Percentiles rank a stretch among this genome's conserved stretches.
phyloP scores from a whole-genome alignment of 2,888 invertebrate genomes.

The Junonia oenone region DNA sequence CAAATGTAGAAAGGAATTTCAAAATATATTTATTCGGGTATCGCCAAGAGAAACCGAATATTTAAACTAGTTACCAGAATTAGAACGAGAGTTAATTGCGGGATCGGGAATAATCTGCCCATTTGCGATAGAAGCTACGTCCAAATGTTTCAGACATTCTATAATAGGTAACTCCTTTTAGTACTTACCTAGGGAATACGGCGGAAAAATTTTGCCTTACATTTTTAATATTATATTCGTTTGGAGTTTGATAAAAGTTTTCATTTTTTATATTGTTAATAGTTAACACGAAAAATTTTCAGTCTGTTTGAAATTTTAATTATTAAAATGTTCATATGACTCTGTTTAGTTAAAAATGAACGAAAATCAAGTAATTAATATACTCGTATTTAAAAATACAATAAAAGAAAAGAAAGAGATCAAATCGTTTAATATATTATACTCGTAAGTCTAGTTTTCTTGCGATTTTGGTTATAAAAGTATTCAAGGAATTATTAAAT shows the following conservation, averaged over 20 bases:
- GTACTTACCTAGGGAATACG: background rate
- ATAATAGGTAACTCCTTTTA: constrained; percentile 3
- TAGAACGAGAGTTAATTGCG: constrained; percentile 41
- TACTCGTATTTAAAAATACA: no score
- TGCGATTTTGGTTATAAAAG: no score
- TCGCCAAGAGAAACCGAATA: background rate
- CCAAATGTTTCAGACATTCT: constrained; percentile 28
- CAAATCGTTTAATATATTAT: no score
- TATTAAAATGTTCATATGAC: no score
- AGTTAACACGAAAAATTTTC: no score
- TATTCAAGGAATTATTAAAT: no score
- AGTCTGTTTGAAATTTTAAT: no score
- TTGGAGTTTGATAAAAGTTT: background rate
- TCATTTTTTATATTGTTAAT: background rate
- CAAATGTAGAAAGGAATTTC: no score
- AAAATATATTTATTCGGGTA: background rate
- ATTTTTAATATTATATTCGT: background rate
- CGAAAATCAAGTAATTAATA: no score
- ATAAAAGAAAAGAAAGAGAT: no score
- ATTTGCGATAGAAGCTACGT: constrained; percentile 18
- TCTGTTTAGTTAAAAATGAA: no score
- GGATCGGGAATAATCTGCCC: constrained; percentile 38
- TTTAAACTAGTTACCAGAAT: constrained; percentile 30
- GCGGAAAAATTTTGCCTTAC: background rate
- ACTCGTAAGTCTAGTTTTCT: no score